Base-by-base conservation (phyloP, 2,113 vertebrate species). In the Prionailurus viverrinus region DNA sequence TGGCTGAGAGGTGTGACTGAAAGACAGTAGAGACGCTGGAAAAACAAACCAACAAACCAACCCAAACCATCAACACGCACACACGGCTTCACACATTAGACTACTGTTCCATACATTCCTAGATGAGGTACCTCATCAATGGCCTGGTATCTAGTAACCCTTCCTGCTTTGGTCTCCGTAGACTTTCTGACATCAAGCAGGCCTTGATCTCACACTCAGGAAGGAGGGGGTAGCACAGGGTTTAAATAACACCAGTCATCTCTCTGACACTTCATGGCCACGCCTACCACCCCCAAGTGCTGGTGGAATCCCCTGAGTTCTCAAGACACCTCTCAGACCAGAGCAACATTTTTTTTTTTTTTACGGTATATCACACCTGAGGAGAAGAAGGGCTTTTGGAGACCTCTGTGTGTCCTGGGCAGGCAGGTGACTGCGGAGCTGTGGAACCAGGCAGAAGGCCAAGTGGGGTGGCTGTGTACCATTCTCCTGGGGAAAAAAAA, bases 141-240 rank as follows among this genome's bases (percentile, higher is more conserved):
- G 95, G 90, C 79, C 97, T 83, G 45, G 74, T 97, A 95, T 97
- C 97, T 98, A 94, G 91, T 6, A 1, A 79, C 78, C 33, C 83
- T 65, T 95, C 87, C 93, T 95, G 97, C 91, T 97, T 91, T 4
- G 41, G 95, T 97, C 96, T 97, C 89, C 93, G 0, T 48, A 61
- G 73, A 29, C 90, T 89, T 95, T 79, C 90, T 97, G 90, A 48
- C 74, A 81, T 97, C 95, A 97, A 41, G 84, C 90, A 98, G 96
- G 91, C 94, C 80, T 97, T 96, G 92, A 98, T 98, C 97, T 97
- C 87, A 92, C 97, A 98, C 97, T 97, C 97, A 98, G 68, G 89
- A 84, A 81, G 93, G 23, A 74, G 92, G 86, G 69, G 78, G 84
- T 14, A 96, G 79, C 31, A 81, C 21, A 89, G 41, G 69, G 11